Evolutionary conservation across 2,797 vertebrate species (phyloP), one percentile per base, ranked within the genome.

Genomic region (Lateolabrax maculatus): DNA sequence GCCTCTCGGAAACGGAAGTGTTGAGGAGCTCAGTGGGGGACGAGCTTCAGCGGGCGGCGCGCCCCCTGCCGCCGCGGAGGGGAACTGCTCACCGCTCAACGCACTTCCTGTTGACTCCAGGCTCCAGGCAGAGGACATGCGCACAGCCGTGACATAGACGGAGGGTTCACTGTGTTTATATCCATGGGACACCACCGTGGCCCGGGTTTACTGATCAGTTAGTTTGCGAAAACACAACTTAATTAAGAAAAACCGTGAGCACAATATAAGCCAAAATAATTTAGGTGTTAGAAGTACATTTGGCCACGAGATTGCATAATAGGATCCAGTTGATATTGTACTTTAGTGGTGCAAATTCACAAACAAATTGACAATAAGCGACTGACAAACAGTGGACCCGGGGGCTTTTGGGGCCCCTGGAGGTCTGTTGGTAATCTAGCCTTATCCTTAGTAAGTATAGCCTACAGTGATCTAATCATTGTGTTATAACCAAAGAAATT

Each of bases 1-100:
- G 78, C 53, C 83, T 85, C 75, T 75, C 90, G 90, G 92, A 95
- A 95, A 84, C 91, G 92, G 92, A 94, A 92, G 73, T 52, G 43
- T 8, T 9, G 25, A 19, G 23, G 4, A 9, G 3, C 0, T 16
- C 1, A 1, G 9, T 31, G 15, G 25, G 15, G 25, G 23, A 3
- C 34, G 13, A 1, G 8, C 7, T 21, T 25, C 15, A 16, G 2
- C 6, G 16, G 31, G 36, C 18, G 70, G 1, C 1, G 66, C 91
- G 92, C 89, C 94, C 6, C 70, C 92, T 61, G 3, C 7, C 31
- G 89, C 0, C 34, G 0, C 0, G 92, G 88, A 86, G 52, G n/a
- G n/a, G n/a, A n/a, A n/a, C n/a, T n/a, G n/a, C n/a, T n/a, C n/a
- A n/a, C n/a, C n/a, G n/a, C n/a, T n/a, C n/a, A n/a, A n/a, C n/a